Percentiles rank a stretch among this genome's conserved stretches.
Conservation (phyloP, 2,113 vertebrate genomes). For the Heloderma charlesbogerti region DNA sequence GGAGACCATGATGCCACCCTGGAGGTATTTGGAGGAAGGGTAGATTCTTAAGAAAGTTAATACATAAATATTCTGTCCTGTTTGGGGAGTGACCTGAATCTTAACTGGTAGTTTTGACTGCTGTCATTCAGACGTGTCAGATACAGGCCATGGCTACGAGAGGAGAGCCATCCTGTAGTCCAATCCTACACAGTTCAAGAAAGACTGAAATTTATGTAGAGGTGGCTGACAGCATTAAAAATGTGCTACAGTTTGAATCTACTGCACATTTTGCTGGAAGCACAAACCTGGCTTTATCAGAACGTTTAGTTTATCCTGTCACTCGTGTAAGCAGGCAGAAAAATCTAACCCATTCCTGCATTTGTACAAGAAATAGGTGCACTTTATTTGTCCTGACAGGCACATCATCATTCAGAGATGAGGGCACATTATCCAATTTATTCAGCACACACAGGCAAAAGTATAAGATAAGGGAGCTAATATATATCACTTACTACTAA, state of each 20-base stretch:
- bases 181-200: constrained; percentile 10
- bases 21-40: too few relatives aligned
- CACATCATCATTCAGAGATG: constrained; percentile 28
- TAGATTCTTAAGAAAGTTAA: too few relatives aligned
- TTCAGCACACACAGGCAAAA: constrained; percentile 36
- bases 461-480: constrained; percentile 22
- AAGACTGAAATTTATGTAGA: background rate
- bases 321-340: constrained; percentile 32
- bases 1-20: too few relatives aligned
- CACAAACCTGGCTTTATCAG: constrained; percentile 5
- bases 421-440: constrained; percentile 3
- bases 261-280: background rate
- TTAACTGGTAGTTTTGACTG: background rate
- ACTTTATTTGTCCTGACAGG: constrained; percentile 45
- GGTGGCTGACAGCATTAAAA: constrained; percentile 19
- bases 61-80: background rate
- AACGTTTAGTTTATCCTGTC: constrained; percentile 44
- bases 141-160: background rate
- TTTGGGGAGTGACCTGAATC: too few relatives aligned
- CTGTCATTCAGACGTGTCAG: background rate
- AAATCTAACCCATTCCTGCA: constrained; percentile 17
- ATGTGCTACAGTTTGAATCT: constrained; percentile 21
- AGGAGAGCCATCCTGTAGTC: background rate
- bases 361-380: constrained; percentile 30
- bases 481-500: constrained; percentile 16